phyloP scores from a whole-genome alignment of 2,888 invertebrate genomes.

The Volucella bombylans region DNA sequence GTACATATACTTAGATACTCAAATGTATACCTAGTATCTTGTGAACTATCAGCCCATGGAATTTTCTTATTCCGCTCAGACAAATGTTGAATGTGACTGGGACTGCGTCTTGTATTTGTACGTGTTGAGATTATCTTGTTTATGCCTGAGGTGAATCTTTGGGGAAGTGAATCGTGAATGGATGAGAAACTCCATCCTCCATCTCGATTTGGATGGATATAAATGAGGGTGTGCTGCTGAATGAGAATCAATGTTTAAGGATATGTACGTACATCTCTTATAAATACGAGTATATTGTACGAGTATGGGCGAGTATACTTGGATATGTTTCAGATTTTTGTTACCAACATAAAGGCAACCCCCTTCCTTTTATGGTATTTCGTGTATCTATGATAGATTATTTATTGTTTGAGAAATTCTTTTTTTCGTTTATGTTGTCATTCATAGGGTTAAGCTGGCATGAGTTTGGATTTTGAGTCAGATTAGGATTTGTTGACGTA shows the following conservation, averaged over 20 bases:
- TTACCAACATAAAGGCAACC: not conserved
- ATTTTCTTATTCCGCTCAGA: slow-evolving; percentile 34
- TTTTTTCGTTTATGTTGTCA: not conserved
- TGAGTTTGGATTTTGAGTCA: not conserved
- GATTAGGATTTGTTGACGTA: slow-evolving; percentile 29
- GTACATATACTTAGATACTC: no score
- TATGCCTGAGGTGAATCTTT: not conserved
- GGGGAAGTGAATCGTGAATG: not conserved
- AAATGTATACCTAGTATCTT: no score
- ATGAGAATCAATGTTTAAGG: slow-evolving; percentile 2
- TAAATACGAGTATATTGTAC: no score
- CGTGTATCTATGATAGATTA: slow-evolving; percentile 32
- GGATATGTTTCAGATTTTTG: not conserved
- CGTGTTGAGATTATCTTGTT: slow-evolving; percentile 45
- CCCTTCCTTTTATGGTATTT: not conserved
- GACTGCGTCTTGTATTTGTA: slow-evolving; percentile 39
- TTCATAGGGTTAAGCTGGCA: slow-evolving; percentile 28
- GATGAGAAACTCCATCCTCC: not conserved
- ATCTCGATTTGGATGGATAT: not conserved
- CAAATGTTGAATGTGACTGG: slow-evolving; percentile 44
- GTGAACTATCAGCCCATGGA: not conserved
- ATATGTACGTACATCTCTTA: not conserved
- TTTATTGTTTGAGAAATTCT: slow-evolving; percentile 20
- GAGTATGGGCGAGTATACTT: not conserved
- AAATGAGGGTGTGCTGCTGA: slow-evolving; percentile 11